Evolutionary conservation across 2,888 invertebrate genomes (phyloP), one percentile per base, ranked within the genome.

Genomic region (Limulus polyphemus): DNA sequence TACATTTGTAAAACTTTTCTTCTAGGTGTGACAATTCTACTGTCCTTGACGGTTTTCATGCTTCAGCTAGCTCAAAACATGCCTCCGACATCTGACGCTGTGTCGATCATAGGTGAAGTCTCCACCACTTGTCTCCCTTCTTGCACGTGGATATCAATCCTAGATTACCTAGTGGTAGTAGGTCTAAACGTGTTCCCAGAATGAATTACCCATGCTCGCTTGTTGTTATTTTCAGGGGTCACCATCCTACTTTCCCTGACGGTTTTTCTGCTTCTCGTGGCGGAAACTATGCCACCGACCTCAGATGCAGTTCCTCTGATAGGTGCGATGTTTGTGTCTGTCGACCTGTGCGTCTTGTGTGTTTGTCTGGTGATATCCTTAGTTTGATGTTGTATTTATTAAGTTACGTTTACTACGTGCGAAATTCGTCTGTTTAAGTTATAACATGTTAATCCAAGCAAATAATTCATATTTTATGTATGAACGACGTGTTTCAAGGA

Each of bases 251-350:
- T 97, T 78, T 95, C 95, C 74, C 83, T 97, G 81, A 95, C 95
- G 79, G 95, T 97, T 80, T 97, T 97, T 82, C 84, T 95, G 76
- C 92, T 95, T 81, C 91, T 95, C 88, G 94, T 95, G 73, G 94
- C 95, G 73, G 95, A 95, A 81, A 95, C 93, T 76, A 93, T 97
- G 92, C 95, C 95, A 72, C 93, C 92, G 56, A 95, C 97, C 80
- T 97, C 97, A 80, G 97, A 97, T 82, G 95, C 97, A 78, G 90
- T 98, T 81, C 97, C 98, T 79, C 86, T 97, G 79, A 91, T 98
- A 89, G 98, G 97, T 93, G 72, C 65, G 68, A 62, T 32, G 32
- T 32, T 32, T 32, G 32, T 32, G 32, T 32, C 32, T 32, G 32
- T 32, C 32, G 32, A 32, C 32, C 32, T 32, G 32, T 32, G 32